Percentiles rank a stretch among this genome's conserved stretches.
Conservation (phyloP, 2,113 vertebrate species). For the Gnathonemus echidnorhynchus region DNA sequence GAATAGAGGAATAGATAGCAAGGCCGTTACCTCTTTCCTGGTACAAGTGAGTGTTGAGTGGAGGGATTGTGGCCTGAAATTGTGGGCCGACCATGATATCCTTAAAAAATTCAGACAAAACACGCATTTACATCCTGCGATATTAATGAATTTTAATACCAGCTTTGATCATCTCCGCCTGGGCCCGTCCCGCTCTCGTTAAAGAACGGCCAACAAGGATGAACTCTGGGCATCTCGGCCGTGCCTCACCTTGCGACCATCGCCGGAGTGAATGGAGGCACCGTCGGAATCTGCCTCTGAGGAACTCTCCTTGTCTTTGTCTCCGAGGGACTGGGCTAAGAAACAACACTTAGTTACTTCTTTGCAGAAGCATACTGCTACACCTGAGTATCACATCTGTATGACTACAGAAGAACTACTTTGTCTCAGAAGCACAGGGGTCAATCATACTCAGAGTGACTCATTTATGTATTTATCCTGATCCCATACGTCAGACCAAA, state of each 20-base stretch:
- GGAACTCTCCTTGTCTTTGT: slow-evolving; percentile 66
- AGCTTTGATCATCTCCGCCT: neutral
- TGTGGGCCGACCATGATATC: slow-evolving; percentile 90
- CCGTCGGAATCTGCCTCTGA: slow-evolving; percentile 77
- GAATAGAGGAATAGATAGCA: neutral
- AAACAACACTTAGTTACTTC: neutral
- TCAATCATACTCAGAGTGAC: neutral
- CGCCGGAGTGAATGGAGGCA: slow-evolving; percentile 70
- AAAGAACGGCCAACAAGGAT: neutral
- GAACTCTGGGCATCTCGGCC: accelerated
- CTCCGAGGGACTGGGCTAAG: slow-evolving; percentile 53
- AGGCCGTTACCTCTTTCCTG: slow-evolving; percentile 69
- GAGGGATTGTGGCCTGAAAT: slow-evolving; percentile 82
- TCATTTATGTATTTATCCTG: neutral
- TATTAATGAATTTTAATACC: neutral
- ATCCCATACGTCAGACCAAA: neutral
- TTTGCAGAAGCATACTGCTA: neutral
- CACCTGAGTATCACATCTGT: neutral
- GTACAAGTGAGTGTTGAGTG: slow-evolving; percentile 54
- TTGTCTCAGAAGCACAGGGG: neutral
- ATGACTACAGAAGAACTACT: neutral
- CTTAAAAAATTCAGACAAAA: slow-evolving; percentile 38
- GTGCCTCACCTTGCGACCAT: slow-evolving; percentile 80
- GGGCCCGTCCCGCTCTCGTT: neutral
- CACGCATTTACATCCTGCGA: neutral